phyloP scores from a whole-genome alignment of 1,140 invertebrate genomes.

The Ylistrum balloti region DNA sequence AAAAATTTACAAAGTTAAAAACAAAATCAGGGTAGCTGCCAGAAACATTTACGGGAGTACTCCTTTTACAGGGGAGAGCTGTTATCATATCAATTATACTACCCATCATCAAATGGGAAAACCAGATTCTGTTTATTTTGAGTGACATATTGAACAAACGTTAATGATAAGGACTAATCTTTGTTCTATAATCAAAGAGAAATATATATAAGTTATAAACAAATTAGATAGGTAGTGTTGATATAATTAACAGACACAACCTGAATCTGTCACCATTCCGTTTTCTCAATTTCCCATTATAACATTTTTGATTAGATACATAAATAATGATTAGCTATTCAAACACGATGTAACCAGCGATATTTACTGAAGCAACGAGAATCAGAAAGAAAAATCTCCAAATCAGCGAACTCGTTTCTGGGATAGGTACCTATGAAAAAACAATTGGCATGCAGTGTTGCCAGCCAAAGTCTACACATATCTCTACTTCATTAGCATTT shows the following conservation, averaged over 20 bases:
- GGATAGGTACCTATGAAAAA: constrained; percentile 15
- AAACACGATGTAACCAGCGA: background rate
- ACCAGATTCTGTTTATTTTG: too few species aligned
- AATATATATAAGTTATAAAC: too few species aligned
- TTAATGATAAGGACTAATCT: too few species aligned
- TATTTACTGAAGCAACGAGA: background rate
- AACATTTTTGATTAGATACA: background rate
- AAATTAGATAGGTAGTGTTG: too few species aligned
- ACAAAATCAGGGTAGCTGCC: too few species aligned
- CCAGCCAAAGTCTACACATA: constrained; percentile 31
- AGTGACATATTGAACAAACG: too few species aligned
- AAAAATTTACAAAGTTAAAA: too few species aligned
- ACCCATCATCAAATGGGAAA: too few species aligned
- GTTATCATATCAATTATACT: too few species aligned
- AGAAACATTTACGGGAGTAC: too few species aligned
- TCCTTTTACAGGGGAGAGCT: too few species aligned
- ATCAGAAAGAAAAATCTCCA: background rate
- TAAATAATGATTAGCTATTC: background rate
- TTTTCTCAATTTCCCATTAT: background rate
- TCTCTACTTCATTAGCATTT: constrained; percentile 28
- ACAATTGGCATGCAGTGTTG: constrained; percentile 17
- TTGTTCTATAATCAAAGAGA: too few species aligned
- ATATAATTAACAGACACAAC: background rate
- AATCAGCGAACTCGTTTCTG: background rate
- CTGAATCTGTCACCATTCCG: background rate